These are phyloP conservation scores for Apamea crenata DNA, from an alignment of 2,888 invertebrate genomes.

Conservation along the genomic window DNA sequence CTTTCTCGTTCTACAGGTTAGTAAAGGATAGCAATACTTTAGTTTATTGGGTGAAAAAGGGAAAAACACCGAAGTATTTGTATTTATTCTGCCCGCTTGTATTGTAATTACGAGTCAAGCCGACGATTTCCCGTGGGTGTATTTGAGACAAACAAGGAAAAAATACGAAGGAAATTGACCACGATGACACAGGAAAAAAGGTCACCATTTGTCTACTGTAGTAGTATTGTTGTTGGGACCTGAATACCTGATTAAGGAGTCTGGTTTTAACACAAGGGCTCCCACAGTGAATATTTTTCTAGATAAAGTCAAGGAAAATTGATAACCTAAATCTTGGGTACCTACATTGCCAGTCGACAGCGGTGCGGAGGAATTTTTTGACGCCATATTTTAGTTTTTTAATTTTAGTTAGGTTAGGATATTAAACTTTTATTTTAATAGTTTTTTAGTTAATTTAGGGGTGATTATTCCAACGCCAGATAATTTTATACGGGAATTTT, in stretches of 20 bases:
- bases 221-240: not conserved
- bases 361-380: no score
- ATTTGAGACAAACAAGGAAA: conserved; percentile 29
- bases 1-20: not conserved
- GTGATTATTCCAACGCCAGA: no score
- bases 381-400: no score
- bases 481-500: no score
- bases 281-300: not conserved
- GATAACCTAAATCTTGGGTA: no score
- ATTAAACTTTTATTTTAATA: no score
- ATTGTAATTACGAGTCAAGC: conserved; percentile 31
- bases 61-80: not conserved
- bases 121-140: conserved; percentile 30
- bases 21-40: not conserved
- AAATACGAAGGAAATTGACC: conserved; percentile 43
- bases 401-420: no score
- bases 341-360: no score
- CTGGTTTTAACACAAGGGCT: not conserved
- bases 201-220: not conserved
- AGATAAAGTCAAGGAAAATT: not conserved
- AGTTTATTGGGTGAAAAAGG: not conserved
- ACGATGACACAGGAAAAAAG: not conserved
- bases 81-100: conserved; percentile 25
- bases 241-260: not conserved
- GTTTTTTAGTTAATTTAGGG: no score